Conservation (phyloP, 64 coral and sea anemone genomes). For the Montipora cactus region DNA sequence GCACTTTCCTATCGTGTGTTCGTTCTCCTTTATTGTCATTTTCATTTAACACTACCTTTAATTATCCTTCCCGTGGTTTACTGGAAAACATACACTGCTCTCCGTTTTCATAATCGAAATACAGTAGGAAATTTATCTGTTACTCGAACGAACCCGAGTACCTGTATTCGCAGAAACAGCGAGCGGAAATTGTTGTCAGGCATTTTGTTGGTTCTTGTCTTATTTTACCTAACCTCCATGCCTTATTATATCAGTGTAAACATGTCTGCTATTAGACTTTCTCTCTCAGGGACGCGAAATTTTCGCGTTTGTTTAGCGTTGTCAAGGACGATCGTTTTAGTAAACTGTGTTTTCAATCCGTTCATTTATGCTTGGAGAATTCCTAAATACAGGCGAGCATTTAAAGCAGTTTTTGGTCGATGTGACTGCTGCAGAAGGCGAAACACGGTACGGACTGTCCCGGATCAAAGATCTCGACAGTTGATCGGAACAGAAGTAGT, state of each 20-base stretch:
- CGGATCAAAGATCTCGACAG: too few relatives aligned
- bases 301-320: background rate
- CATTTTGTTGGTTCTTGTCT: slow-evolving; percentile 13
- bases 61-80: background rate
- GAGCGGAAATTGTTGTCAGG: slow-evolving; percentile 15
- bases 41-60: background rate
- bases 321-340: background rate
- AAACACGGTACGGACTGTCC: background rate
- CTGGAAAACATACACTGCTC: slow-evolving; percentile 30
- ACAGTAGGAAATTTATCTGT: background rate
- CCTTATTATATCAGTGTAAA: slow-evolving; percentile 1
- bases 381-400: slow-evolving; percentile 23
- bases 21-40: slow-evolving; percentile 2
- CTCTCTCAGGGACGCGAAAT: background rate
- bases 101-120: slow-evolving; percentile 1
- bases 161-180: background rate
- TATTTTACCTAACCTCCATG: background rate
- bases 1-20: background rate
- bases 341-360: slow-evolving; percentile 16
- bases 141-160: background rate
- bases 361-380: slow-evolving; percentile 28
- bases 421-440: background rate
- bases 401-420: background rate
- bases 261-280: background rate
- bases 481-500: too few relatives aligned